A percentile compares a stretch with the other conserved stretches of the same genome.
These are phyloP conservation scores for Gadopsis bispinosus DNA, from an alignment of 2,797 vertebrate genomes.

Conservation along the genomic window DNA sequence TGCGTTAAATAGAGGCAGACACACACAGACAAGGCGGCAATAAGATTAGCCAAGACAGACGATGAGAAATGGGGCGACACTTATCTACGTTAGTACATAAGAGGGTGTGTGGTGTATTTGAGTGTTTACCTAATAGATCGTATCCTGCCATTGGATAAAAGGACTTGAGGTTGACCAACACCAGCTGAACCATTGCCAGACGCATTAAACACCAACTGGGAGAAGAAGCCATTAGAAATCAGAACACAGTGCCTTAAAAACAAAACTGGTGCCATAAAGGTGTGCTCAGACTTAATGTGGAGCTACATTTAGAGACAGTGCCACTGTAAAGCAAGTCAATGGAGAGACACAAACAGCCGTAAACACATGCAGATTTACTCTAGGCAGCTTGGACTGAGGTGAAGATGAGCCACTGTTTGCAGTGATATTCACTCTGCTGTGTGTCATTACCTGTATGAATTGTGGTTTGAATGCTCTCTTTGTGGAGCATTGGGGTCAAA, in stretches of 20 bases:
- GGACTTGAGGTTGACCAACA: slow-evolving; percentile 93
- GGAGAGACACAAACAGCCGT: slow-evolving; percentile 15
- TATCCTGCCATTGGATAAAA: slow-evolving; percentile 97
- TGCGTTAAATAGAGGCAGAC: slow-evolving; percentile 64
- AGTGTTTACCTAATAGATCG: slow-evolving; percentile 83
- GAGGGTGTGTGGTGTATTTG: slow-evolving; percentile 30
- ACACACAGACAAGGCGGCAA: slow-evolving; percentile 44
- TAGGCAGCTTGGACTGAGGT: neutral
- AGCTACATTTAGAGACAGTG: slow-evolving; percentile 24
- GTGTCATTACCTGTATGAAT: slow-evolving; percentile 92
- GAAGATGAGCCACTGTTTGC: slow-evolving; percentile 23
- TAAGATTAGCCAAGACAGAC: slow-evolving; percentile 37
- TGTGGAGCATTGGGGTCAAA: slow-evolving; percentile 86
- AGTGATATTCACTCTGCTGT: slow-evolving; percentile 13
- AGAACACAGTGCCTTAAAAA: slow-evolving; percentile 18
- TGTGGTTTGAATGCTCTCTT: slow-evolving; percentile 95
- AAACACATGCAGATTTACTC: slow-evolving; percentile 21
- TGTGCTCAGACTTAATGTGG: slow-evolving; percentile 4
- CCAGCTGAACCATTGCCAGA: slow-evolving; percentile 95
- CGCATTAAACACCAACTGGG: slow-evolving; percentile 98
- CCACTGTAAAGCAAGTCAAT: slow-evolving; percentile 2
- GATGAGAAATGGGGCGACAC: slow-evolving; percentile 23
- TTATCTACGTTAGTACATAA: slow-evolving; percentile 23
- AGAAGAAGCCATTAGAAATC: slow-evolving; percentile 36
- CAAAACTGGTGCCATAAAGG: neutral